phyloP scores from a whole-genome alignment of 2,888 invertebrate genomes.

The Volucella zonaria region DNA sequence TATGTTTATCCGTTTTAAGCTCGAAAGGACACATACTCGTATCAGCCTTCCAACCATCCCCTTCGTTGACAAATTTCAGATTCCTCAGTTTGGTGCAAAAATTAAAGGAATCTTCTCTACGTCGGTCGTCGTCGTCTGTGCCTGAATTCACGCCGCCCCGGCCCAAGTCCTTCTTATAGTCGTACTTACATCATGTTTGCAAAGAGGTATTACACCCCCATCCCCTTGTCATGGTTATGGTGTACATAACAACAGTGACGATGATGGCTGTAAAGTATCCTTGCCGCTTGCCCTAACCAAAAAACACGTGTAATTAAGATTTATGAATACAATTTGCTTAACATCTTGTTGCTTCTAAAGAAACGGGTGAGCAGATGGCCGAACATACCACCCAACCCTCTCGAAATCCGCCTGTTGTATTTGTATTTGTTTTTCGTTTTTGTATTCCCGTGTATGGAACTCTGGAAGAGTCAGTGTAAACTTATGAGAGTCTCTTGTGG shows the following conservation, averaged over 20 bases:
- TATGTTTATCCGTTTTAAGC: constrained; percentile 20
- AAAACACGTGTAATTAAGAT: constrained; percentile 76
- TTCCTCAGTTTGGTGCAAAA: constrained; percentile 17
- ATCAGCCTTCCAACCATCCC: constrained; percentile 29
- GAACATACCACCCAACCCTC: constrained; percentile 59
- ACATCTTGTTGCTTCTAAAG: constrained; percentile 75
- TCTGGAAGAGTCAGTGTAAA: constrained; percentile 21
- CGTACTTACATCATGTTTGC: constrained; percentile 26
- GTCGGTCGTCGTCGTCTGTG: too few species aligned
- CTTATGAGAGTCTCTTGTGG: constrained; percentile 33
- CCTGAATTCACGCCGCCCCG: neutral
- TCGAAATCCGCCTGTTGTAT: constrained; percentile 7
- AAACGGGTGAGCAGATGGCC: constrained; percentile 70
- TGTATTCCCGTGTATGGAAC: too few species aligned
- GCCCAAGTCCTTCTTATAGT: neutral
- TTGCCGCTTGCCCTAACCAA: constrained; percentile 61
- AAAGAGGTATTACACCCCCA: constrained; percentile 19
- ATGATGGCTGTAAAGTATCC: constrained; percentile 70
- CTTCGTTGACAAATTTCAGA: constrained; percentile 9
- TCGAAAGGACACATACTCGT: constrained; percentile 25
- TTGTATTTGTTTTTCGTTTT: neutral
- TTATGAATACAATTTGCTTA: constrained; percentile 74
- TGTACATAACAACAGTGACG: constrained; percentile 57
- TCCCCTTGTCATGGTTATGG: constrained; percentile 14
- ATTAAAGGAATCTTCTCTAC: neutral